These are phyloP conservation scores for Heterotilapia buettikoferi DNA, from an alignment of 2,113 vertebrate genomes.

Conservation along the genomic window DNA sequence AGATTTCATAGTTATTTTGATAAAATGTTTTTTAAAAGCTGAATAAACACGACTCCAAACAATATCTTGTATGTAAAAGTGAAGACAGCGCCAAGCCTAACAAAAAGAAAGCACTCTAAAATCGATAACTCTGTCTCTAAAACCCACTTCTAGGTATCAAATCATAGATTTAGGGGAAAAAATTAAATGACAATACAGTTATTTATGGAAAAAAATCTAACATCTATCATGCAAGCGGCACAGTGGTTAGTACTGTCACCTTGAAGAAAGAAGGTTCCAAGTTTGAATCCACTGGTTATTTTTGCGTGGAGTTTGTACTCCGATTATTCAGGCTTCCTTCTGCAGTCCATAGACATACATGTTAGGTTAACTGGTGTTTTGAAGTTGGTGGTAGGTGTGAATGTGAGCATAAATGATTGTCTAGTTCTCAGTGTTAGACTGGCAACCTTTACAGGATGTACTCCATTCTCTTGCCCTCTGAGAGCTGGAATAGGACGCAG, in stretches of 20 bases:
- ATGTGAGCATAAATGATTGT: not conserved
- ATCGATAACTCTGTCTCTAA: not conserved
- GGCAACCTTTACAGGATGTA: not conserved
- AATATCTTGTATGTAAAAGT: not conserved
- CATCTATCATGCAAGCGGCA: not conserved
- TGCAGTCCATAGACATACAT: not conserved
- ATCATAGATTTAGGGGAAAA: too few relatives aligned
- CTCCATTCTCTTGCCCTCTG: not conserved
- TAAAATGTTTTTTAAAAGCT: not conserved
- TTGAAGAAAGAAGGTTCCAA: not conserved
- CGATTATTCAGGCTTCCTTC: not conserved
- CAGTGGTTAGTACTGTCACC: not conserved
- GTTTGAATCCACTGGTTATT: not conserved
- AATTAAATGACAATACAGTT: too few relatives aligned
- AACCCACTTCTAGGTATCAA: too few relatives aligned
- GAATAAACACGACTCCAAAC: not conserved
- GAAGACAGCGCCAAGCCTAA: not conserved
- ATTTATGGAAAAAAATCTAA: not conserved
- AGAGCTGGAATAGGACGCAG: not conserved
- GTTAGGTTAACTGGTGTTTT: not conserved
- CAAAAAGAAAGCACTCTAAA: not conserved
- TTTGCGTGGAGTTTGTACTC: not conserved
- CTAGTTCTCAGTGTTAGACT: not conserved
- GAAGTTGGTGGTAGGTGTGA: not conserved
- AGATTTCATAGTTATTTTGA: not conserved